Conservation (phyloP, 1,140 invertebrate species). For the Bathynomus jamesi region DNA sequence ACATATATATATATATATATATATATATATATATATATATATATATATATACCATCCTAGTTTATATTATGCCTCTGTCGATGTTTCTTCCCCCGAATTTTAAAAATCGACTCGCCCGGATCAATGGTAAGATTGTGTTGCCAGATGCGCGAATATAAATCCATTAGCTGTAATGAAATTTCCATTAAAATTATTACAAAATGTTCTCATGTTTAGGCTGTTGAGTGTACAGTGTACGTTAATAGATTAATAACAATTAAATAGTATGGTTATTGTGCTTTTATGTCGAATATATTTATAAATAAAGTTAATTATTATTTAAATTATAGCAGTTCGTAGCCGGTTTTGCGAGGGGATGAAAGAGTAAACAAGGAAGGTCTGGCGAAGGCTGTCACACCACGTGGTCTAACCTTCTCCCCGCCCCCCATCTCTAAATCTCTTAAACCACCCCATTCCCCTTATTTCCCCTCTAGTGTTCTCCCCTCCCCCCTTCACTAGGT, state of each 20-base stretch:
- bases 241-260: too few species aligned
- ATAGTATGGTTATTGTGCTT: too few species aligned
- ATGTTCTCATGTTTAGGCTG: neutral
- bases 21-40: neutral
- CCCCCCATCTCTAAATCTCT: neutral
- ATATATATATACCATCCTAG: neutral
- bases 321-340: neutral
- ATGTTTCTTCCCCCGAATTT: neutral
- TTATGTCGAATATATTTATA: too few species aligned
- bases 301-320: too few species aligned
- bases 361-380: neutral
- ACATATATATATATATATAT: neutral
- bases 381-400: neutral
- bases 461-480: neutral
- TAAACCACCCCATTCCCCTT: neutral
- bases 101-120: neutral
- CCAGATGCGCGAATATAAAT: neutral
- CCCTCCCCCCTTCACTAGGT: neutral
- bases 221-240: too few species aligned
- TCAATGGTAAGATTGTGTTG: neutral
- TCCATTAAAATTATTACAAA: neutral
- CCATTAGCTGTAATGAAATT: neutral
- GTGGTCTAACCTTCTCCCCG: neutral
- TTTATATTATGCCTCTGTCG: neutral
- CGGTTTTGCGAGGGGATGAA: neutral